Conservation (phyloP, 2,797 vertebrate genomes). For the Octomys mimax region DNA sequence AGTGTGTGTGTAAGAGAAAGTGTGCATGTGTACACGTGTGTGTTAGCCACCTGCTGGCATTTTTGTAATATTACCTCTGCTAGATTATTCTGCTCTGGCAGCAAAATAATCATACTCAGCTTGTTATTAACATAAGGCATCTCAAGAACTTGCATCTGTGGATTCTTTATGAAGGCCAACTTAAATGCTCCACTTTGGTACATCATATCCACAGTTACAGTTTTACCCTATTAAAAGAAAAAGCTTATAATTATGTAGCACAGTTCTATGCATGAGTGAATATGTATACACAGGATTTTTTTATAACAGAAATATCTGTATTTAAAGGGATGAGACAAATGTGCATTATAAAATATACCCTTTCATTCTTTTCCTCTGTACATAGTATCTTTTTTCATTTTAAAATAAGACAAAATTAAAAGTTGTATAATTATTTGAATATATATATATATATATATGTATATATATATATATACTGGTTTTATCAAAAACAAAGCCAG, state of each 20-base stretch:
- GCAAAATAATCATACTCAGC: constrained; percentile 79
- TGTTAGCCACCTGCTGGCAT: background rate
- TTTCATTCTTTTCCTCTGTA: background rate
- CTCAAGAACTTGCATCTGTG: constrained; percentile 76
- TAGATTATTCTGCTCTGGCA: constrained; percentile 59
- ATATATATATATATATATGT: background rate
- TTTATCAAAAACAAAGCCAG: background rate
- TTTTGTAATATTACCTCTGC: constrained; percentile 71
- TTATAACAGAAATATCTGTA: background rate
- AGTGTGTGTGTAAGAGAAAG: fast-evolving
- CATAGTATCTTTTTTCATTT: background rate
- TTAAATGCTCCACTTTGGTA: constrained; percentile 74
- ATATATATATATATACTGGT: background rate
- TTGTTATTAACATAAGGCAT: constrained; percentile 73
- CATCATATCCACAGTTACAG: constrained; percentile 84
- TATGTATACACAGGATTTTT: background rate
- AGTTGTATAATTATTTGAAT: background rate
- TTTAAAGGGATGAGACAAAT: background rate
- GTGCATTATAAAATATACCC: background rate
- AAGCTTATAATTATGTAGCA: background rate
- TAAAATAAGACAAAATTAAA: constrained; percentile 8
- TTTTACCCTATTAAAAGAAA: constrained; percentile 73
- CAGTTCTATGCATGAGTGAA: background rate
- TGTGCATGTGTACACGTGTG: fast-evolving
- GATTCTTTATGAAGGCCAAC: constrained; percentile 54